Percentiles rank a stretch among this genome's conserved stretches.
Conservation (phyloP, 2,888 invertebrate genomes). For the Ctenicera cuprea region DNA sequence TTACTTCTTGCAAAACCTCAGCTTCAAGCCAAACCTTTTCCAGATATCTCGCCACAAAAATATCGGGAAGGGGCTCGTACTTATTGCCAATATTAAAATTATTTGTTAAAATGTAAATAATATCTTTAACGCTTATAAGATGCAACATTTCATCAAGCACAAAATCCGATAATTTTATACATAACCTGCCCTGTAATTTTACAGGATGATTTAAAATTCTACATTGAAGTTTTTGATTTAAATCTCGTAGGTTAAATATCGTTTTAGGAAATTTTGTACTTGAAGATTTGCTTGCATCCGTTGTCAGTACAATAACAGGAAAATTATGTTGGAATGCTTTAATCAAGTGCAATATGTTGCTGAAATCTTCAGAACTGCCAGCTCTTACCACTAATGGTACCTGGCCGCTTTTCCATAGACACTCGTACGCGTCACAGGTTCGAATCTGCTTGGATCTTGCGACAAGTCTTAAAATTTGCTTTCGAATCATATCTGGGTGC, state of each 20-base stretch:
- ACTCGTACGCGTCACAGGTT: not conserved
- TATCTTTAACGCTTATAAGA: not conserved
- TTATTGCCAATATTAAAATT: slow-evolving; percentile 28
- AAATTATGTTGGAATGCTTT: not conserved
- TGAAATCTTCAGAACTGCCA: not conserved
- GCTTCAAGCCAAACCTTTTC: not conserved
- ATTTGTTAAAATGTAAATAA: slow-evolving; percentile 4
- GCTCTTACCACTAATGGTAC: not conserved
- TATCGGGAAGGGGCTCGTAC: not conserved
- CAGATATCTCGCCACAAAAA: slow-evolving; percentile 9
- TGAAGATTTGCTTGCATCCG: not conserved
- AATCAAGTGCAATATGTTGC: not conserved
- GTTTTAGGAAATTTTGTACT: not conserved
- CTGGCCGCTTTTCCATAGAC: slow-evolving; percentile 8
- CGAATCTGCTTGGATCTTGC: not conserved
- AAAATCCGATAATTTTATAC: not conserved
- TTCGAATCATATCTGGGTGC: not conserved
- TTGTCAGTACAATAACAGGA: not conserved
- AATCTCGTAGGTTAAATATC: not conserved
- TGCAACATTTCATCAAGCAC: not conserved
- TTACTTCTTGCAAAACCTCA: not conserved
- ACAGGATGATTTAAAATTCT: not conserved
- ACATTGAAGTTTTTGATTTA: not conserved
- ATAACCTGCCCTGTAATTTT: not conserved
- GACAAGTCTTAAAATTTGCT: not conserved